Percentiles rank a stretch among this genome's conserved stretches.
These are phyloP conservation scores for Microdon myrmicae DNA, from an alignment of 2,888 invertebrate species.

Conservation along the genomic window DNA sequence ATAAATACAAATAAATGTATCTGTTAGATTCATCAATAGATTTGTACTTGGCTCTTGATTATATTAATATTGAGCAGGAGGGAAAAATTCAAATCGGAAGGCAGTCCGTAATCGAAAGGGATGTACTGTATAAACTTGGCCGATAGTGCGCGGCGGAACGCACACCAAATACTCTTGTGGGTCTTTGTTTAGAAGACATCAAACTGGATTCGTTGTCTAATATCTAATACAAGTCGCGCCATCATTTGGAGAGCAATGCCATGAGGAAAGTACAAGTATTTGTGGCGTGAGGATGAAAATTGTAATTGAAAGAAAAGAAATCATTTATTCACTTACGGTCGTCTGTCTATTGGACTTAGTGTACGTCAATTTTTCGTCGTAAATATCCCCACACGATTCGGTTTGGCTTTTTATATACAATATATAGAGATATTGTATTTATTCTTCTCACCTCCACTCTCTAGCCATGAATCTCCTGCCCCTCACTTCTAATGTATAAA, in stretches of 20 bases:
- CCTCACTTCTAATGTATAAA: slow-evolving; percentile 7
- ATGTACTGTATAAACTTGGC: slow-evolving; percentile 20
- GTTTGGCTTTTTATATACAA: slow-evolving; percentile 6
- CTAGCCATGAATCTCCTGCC: slow-evolving; percentile 13
- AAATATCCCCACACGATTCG: too few species aligned
- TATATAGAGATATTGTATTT: slow-evolving; percentile 21
- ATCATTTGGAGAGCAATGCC: too few species aligned
- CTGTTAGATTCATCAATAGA: slow-evolving; percentile 52
- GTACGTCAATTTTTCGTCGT: slow-evolving; percentile 32
- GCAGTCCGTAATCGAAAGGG: slow-evolving; percentile 44
- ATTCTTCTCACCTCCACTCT: slow-evolving; percentile 7
- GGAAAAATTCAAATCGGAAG: slow-evolving; percentile 40
- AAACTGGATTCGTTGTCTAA: slow-evolving; percentile 21
- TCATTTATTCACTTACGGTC: slow-evolving; percentile 49
- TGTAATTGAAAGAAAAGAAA: slow-evolving; percentile 45
- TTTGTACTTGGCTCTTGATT: slow-evolving; percentile 50
- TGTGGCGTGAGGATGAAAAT: slow-evolving; percentile 27
- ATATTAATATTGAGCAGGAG: slow-evolving; percentile 50
- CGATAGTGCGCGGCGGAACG: slow-evolving; percentile 39
- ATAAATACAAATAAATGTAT: slow-evolving; percentile 52
- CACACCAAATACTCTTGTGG: slow-evolving; percentile 12
- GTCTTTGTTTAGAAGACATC: slow-evolving; percentile 25
- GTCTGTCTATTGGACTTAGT: slow-evolving; percentile 31
- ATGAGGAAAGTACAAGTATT: not conserved
- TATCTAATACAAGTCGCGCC: slow-evolving; percentile 38